phyloP scores from a whole-genome alignment of 2,888 invertebrate genomes.

The Phyllotreta striolata region DNA sequence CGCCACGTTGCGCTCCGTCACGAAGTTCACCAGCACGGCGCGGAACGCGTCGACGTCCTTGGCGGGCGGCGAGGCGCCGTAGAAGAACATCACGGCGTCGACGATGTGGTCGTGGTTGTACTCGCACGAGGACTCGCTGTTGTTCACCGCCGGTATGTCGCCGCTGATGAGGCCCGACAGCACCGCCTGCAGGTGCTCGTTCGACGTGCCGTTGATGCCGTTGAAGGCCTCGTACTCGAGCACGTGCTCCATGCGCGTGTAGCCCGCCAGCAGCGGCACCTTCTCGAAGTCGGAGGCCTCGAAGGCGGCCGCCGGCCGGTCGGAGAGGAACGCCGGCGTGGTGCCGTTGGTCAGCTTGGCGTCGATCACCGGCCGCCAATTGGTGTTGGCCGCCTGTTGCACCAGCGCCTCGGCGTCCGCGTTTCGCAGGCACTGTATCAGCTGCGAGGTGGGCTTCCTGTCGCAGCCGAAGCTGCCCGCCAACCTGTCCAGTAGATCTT shows the following conservation, averaged over 20 bases:
- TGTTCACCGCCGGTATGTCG: constrained; percentile 68
- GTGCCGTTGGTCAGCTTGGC: constrained; percentile 71
- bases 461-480: constrained; percentile 74
- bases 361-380: constrained; percentile 83
- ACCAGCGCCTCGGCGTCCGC: constrained; percentile 69
- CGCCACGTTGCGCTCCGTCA: constrained; percentile 76
- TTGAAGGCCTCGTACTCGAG: constrained; percentile 67
- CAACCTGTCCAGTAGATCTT: constrained; percentile 69
- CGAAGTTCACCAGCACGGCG: constrained; percentile 74
- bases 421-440: constrained; percentile 75
- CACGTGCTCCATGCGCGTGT: constrained; percentile 84
- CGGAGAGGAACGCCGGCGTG: constrained; percentile 70
- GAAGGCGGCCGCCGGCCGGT: constrained; percentile 70
- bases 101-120: constrained; percentile 72
- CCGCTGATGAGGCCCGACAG: constrained; percentile 70
- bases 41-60: constrained; percentile 69
- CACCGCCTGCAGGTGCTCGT: constrained; percentile 60
- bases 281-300: constrained; percentile 70
- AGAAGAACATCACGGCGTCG: constrained; percentile 80
- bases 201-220: constrained; percentile 68
- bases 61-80: constrained; percentile 72
- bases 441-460: constrained; percentile 70
- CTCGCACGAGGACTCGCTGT: constrained; percentile 62
- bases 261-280: constrained; percentile 75
- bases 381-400: constrained; percentile 64